Evolutionary conservation across 2,797 vertebrate species (phyloP).

Genomic region (Taenioides sp.): DNA sequence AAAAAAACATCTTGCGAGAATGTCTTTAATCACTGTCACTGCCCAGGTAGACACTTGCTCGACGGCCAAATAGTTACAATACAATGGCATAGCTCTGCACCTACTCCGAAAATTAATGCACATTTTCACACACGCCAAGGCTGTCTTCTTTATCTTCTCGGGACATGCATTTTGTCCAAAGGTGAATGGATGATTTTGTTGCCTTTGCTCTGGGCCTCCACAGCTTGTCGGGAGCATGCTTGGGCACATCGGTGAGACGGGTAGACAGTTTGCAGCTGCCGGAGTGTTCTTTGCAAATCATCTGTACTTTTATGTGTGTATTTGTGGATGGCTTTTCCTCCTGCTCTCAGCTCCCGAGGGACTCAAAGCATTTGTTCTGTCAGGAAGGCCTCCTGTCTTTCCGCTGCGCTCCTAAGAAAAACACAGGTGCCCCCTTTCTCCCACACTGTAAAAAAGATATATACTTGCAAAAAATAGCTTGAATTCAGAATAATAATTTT

Average conservation of each 20-base stretch:
- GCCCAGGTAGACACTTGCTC: slow-evolving; percentile 29
- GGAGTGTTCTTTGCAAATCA: slow-evolving; percentile 46
- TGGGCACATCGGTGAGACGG: slow-evolving; percentile 39
- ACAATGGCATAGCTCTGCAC: slow-evolving; percentile 23
- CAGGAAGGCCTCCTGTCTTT: slow-evolving; percentile 33
- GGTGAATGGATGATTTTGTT: slow-evolving; percentile 27
- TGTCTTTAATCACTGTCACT: slow-evolving; percentile 27
- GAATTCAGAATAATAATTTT: background rate
- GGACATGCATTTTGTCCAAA: slow-evolving; percentile 6
- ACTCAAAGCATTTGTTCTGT: slow-evolving; percentile 45
- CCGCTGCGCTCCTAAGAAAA: slow-evolving; percentile 46
- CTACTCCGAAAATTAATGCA: slow-evolving; percentile 10
- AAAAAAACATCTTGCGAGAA: slow-evolving; percentile 27
- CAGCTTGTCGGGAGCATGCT: slow-evolving; percentile 36
- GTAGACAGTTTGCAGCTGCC: slow-evolving; percentile 36
- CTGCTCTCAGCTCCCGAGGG: slow-evolving; percentile 59
- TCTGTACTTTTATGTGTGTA: slow-evolving; percentile 60
- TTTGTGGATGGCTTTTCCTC: slow-evolving; percentile 71
- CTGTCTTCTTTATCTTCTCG: slow-evolving; percentile 4
- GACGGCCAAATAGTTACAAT: slow-evolving; percentile 22
- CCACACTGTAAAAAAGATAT: background rate
- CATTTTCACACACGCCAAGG: slow-evolving; percentile 14
- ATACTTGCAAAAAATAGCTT: background rate
- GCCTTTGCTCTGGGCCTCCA: slow-evolving; percentile 40
- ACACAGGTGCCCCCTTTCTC: slow-evolving; percentile 38